Percentiles rank a stretch among this genome's conserved stretches.
These are phyloP conservation scores for Smittia aterrima DNA, from an alignment of 2,888 invertebrate species.

Conservation along the genomic window DNA sequence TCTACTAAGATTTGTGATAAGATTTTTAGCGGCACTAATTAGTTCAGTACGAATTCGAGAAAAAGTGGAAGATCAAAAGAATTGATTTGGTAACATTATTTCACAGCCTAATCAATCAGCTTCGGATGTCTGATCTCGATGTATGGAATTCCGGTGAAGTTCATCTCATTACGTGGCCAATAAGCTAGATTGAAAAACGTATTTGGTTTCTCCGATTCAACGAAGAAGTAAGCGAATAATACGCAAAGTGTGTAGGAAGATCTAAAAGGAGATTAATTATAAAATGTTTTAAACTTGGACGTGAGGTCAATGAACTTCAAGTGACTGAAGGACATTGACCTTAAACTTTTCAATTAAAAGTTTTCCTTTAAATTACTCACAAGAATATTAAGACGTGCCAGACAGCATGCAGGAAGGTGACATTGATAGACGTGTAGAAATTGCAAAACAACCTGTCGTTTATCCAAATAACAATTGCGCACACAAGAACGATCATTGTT, in stretches of 20 bases:
- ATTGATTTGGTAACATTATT: no score
- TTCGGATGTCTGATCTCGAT: constrained; percentile 63
- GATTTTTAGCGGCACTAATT: no score
- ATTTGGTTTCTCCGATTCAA: constrained; percentile 68
- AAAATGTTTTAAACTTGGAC: not conserved
- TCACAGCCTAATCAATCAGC: not conserved
- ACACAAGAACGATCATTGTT: constrained; percentile 41
- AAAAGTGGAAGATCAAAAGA: not conserved
- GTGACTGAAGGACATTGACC: no score
- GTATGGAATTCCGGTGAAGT: constrained; percentile 64
- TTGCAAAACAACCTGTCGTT: constrained; percentile 77
- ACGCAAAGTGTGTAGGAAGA: constrained; percentile 75
- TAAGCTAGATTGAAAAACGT: constrained; percentile 67
- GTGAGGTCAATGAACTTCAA: no score
- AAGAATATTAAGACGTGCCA: constrained; percentile 83
- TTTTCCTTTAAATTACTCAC: no score
- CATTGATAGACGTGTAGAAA: constrained; percentile 72
- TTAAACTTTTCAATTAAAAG: no score
- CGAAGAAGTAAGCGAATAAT: constrained; percentile 76
- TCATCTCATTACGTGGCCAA: constrained; percentile 74
- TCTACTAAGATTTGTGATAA: no score
- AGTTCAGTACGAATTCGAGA: no score
- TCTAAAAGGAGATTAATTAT: not conserved
- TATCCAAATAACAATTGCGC: constrained; percentile 75
- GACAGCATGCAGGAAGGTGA: constrained; percentile 78